A percentile compares a stretch with the other conserved stretches of the same genome.
Conservation (phyloP, 2,113 vertebrate genomes). For the Hydrolagus affinis region DNA sequence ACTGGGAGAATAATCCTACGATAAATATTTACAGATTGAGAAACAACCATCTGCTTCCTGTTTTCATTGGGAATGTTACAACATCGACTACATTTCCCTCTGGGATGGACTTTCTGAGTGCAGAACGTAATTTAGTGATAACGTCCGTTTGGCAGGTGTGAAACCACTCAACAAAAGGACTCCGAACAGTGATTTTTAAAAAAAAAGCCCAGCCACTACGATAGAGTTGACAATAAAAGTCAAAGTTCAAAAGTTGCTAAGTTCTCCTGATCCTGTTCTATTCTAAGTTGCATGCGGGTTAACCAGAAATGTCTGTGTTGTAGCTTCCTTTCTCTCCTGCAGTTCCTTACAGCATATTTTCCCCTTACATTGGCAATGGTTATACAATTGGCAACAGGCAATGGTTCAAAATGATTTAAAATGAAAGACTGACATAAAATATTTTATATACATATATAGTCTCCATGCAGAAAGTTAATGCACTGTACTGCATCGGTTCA, state of each 20-base stretch:
- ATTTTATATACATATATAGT: too few species aligned
- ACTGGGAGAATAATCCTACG: neutral
- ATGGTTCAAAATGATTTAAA: too few species aligned
- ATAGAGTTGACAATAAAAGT: neutral
- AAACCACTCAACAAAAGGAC: neutral
- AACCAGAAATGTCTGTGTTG: neutral
- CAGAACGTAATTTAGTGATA: neutral
- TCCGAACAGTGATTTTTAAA: neutral
- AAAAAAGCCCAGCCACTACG: neutral
- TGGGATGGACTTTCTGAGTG: neutral
- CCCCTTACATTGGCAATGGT: too few species aligned
- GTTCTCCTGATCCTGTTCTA: neutral
- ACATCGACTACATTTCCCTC: neutral
- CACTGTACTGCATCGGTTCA: too few species aligned
- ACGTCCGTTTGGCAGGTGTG: conserved; percentile 1
- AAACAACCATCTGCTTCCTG: neutral
- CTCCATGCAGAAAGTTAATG: too few species aligned
- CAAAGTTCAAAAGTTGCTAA: neutral
- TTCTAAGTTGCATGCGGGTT: neutral
- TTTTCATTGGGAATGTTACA: conserved; percentile 22
- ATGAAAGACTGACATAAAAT: too few species aligned
- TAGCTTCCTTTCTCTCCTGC: neutral
- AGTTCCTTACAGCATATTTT: too few species aligned
- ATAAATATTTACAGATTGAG: neutral
- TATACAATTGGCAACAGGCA: too few species aligned